phyloP scores from a whole-genome alignment of 2,113 vertebrate species.

The Solenodon paradoxus region DNA sequence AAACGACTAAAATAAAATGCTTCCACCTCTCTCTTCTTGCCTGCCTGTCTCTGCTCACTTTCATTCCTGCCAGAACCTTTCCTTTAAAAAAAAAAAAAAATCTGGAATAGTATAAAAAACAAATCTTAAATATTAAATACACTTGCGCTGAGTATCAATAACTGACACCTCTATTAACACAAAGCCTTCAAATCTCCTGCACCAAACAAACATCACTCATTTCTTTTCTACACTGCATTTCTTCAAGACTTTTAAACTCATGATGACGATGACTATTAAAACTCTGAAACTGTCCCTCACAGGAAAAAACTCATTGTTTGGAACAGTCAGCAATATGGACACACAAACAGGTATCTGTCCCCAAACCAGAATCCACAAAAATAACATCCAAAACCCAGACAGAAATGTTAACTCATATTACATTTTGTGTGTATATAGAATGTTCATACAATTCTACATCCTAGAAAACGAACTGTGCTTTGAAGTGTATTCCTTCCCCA shows the following conservation, averaged over 20 bases:
- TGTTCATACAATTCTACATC: no score
- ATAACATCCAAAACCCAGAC: not conserved
- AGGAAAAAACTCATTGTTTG: constrained; percentile 55
- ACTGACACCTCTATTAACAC: not conserved
- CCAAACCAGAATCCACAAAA: not conserved
- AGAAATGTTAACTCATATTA: not conserved
- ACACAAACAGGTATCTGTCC: fast-evolving
- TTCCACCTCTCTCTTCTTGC: no score
- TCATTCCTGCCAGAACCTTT: no score
- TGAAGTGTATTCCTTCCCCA: not conserved
- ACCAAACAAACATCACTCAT: not conserved
- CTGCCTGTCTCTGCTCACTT: no score
- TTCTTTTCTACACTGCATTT: not conserved
- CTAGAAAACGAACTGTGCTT: not conserved
- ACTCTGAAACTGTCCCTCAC: constrained; percentile 23
- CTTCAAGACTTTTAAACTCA: not conserved
- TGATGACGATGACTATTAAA: not conserved
- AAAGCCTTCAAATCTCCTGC: not conserved
- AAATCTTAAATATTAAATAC: not conserved
- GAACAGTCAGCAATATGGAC: constrained; percentile 34
- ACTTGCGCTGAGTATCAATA: not conserved
- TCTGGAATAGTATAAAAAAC: not conserved
- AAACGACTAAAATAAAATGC: no score
- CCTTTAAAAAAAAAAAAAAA: not conserved
- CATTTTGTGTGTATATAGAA: no score